Evolutionary conservation across 2,113 vertebrate genomes (phyloP).

Genomic region (Sakesphorus luctuosus): DNA sequence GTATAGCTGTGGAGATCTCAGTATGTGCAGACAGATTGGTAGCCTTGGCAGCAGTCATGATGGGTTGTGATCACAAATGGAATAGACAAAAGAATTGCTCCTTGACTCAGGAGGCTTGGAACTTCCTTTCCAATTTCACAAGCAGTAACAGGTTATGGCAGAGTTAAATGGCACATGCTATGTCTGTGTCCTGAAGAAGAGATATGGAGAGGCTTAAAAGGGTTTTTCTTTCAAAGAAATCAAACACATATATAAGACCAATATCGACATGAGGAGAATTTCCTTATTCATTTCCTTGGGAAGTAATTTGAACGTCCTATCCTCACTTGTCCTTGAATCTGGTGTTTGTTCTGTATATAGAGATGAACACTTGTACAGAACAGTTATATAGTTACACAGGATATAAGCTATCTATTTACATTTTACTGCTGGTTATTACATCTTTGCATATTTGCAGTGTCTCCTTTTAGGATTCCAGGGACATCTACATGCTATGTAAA

Average conservation of each 20-base stretch:
- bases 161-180: not conserved
- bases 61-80: fast-evolving
- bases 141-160: not conserved
- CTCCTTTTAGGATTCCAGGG: constrained; percentile 22
- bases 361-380: constrained; percentile 50
- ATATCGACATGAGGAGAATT: constrained; percentile 41
- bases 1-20: not conserved
- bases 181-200: not conserved
- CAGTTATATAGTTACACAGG: constrained; percentile 66
- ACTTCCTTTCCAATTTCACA: not conserved
- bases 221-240: not conserved
- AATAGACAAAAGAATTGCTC: not conserved
- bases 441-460: not conserved
- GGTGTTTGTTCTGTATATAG: constrained; percentile 58
- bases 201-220: not conserved
- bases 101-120: not conserved
- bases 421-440: constrained; percentile 47
- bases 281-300: constrained; percentile 61
- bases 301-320: constrained; percentile 65
- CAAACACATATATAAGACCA: not conserved
- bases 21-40: fast-evolving
- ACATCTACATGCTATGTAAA: not conserved
- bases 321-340: constrained; percentile 62
- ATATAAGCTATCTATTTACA: constrained; percentile 72
- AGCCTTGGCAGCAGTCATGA: fast-evolving